Percentiles rank a stretch among this genome's conserved stretches.
phyloP scores from a whole-genome alignment of 2,797 vertebrate species.

The Pseudotriccus pelzelni region DNA sequence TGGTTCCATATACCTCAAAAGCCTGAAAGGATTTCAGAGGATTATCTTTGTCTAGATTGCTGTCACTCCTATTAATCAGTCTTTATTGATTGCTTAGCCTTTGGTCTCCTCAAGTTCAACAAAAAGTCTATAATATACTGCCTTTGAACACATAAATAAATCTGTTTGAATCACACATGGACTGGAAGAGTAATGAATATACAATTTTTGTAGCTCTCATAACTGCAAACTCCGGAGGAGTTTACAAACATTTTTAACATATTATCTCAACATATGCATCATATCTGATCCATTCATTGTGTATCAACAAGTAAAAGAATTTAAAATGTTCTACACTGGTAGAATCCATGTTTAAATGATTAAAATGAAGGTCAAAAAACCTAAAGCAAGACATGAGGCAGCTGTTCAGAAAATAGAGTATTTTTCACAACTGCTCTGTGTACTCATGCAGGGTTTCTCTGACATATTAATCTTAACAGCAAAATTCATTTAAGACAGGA shows the following conservation, averaged over 20 bases:
- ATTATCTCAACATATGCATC: not conserved
- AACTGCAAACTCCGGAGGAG: not conserved
- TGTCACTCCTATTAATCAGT: conserved; percentile 89
- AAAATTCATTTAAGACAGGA: not conserved
- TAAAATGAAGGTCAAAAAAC: not conserved
- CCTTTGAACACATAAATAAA: conserved; percentile 43
- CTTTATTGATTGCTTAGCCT: conserved; percentile 86
- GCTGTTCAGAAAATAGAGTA: not conserved
- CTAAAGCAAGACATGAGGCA: not conserved
- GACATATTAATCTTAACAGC: not conserved
- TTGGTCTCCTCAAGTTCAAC: conserved; percentile 84
- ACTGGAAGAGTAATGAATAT: not conserved
- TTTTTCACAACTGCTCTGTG: not conserved
- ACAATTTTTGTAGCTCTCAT: not conserved
- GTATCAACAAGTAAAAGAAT: not conserved
- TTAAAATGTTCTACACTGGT: not conserved
- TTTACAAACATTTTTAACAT: not conserved
- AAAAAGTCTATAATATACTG: conserved; percentile 69
- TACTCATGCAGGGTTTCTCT: not conserved
- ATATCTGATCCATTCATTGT: not conserved
- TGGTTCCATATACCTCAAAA: conserved; percentile 60
- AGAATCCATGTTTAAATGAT: not conserved
- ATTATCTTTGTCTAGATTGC: conserved; percentile 85
- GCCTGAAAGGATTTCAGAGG: conserved; percentile 86
- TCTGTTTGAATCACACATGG: not conserved